phyloP scores from a whole-genome alignment of 2,888 invertebrate species.

The Cosmopolites sordidus region DNA sequence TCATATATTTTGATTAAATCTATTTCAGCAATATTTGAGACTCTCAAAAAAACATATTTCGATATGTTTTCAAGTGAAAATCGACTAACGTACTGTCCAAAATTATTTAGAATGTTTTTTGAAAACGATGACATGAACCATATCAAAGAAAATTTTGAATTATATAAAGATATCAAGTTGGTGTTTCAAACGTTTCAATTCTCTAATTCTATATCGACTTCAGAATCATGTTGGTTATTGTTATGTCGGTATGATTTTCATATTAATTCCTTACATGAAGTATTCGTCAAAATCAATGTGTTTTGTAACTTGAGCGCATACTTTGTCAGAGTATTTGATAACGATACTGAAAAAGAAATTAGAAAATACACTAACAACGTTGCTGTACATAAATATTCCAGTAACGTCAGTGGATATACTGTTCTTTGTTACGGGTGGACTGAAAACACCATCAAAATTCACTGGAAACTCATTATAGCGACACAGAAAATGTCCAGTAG shows the following conservation, averaged over 20 bases:
- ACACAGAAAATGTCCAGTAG: conserved; percentile 18
- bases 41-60: conserved; percentile 34
- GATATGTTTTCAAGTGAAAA: conserved; percentile 34
- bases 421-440: conserved; percentile 42
- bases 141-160: conserved; percentile 30
- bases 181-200: conserved; percentile 30
- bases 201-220: conserved; percentile 16
- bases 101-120: conserved; percentile 35
- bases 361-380: conserved; percentile 34
- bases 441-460: conserved; percentile 16
- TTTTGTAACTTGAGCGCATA: conserved; percentile 35
- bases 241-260: conserved; percentile 38
- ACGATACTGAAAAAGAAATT: conserved; percentile 39
- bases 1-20: too few relatives aligned
- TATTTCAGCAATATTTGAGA: conserved; percentile 32
- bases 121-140: conserved; percentile 21
- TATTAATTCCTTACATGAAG: conserved; percentile 25
- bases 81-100: conserved; percentile 22
- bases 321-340: conserved; percentile 40
- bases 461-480: conserved; percentile 35
- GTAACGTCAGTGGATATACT: conserved; percentile 41
- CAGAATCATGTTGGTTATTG: conserved; percentile 32
- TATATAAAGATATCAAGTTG: conserved; percentile 33
- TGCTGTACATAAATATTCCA: conserved; percentile 31
- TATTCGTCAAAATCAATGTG: conserved; percentile 35